phyloP scores from a whole-genome alignment of 2,797 vertebrate genomes.

The Tokudaia tokunoshimensis region DNA sequence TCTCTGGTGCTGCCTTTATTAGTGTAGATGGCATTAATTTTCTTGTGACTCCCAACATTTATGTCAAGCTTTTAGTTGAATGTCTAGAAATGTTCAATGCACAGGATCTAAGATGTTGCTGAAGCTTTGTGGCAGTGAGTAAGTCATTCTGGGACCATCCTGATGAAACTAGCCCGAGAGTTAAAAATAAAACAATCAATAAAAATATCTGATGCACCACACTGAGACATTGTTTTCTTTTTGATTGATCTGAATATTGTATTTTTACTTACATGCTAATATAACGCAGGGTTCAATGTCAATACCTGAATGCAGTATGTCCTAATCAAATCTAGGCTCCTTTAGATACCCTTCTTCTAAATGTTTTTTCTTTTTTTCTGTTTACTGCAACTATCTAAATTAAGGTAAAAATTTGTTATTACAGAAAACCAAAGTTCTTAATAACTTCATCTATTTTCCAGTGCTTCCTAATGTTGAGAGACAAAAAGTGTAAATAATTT shows the following conservation, averaged over 20 bases:
- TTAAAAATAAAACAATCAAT: background rate
- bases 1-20: background rate
- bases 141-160: background rate
- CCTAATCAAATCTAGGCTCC: background rate
- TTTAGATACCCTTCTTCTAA: background rate
- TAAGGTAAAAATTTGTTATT: background rate
- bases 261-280: background rate
- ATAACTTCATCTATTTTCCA: background rate
- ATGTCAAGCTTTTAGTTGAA: slow-evolving; percentile 37
- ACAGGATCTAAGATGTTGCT: background rate
- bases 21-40: slow-evolving; percentile 59
- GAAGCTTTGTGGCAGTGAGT: background rate
- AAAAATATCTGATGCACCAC: background rate
- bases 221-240: background rate
- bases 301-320: background rate
- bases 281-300: background rate
- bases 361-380: background rate
- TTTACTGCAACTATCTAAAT: background rate
- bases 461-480: background rate
- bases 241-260: background rate
- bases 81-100: background rate
- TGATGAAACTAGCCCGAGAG: background rate
- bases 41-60: slow-evolving; percentile 23
- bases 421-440: background rate
- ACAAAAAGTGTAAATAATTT: background rate